Conservation (phyloP, 2,888 invertebrate genomes). For the Polydrusus tereticollis region DNA sequence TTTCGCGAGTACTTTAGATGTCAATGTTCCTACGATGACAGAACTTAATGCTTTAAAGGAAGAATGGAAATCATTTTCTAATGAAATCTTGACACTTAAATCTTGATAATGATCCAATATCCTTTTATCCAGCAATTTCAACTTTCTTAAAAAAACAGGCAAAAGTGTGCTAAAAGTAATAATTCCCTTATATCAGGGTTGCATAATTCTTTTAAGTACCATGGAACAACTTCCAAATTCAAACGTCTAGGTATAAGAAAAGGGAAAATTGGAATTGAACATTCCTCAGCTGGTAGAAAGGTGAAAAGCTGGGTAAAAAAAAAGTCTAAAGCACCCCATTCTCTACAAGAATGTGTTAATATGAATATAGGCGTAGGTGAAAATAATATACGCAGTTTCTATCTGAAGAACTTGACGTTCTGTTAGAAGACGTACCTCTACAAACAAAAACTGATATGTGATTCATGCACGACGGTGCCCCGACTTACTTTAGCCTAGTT, state of each 20-base stretch:
- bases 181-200: too few relatives aligned
- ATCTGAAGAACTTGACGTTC: too few relatives aligned
- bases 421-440: too few relatives aligned
- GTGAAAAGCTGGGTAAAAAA: conserved; percentile 4
- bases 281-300: conserved; percentile 26
- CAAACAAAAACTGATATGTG: too few relatives aligned
- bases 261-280: conserved; percentile 13
- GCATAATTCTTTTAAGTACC: conserved; percentile 20
- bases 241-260: conserved; percentile 18
- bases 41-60: conserved; percentile 36
- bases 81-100: conserved; percentile 32
- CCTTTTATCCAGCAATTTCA: conserved; percentile 34
- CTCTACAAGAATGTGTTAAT: conserved; percentile 16
- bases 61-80: conserved; percentile 37
- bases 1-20: conserved; percentile 24
- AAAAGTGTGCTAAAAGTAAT: conserved; percentile 33
- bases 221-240: conserved; percentile 8
- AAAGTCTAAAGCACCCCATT: not conserved
- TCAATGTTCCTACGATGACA: conserved; percentile 26
- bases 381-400: too few relatives aligned
- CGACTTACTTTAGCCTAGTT: too few relatives aligned
- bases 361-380: not conserved
- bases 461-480: too few relatives aligned
- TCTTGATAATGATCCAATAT: conserved; percentile 31
- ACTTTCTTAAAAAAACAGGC: conserved; percentile 30